Base-by-base conservation (phyloP, 2,888 invertebrate species). In the Crioceris asparagi region DNA sequence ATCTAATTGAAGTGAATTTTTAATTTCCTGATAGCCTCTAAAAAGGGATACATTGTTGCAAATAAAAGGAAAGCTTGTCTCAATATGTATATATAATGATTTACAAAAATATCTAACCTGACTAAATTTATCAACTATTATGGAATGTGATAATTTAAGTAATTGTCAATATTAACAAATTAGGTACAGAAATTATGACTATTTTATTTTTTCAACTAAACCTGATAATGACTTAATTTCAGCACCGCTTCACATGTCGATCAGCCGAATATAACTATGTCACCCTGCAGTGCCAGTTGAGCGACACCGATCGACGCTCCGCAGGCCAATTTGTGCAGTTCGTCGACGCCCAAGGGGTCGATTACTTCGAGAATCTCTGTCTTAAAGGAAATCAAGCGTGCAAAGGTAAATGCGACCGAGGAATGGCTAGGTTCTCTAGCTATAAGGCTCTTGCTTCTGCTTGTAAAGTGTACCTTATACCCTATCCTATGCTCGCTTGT, bases 251-350 rank as follows among this genome's bases (percentile, higher is more conserved):
- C 64, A 79, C 82, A 10, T 93, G 92, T 58, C 81, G 92, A 6
- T 91, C 91, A 1, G 85, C 85, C 25, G 91, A 92, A 63, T 93
- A 92, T 66, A 91, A 92, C 64, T 92, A 92, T 67, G 84, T 86
- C 43, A 88, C 87, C 41, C 79, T 92, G 63, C 82, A 91, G 55
- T 93, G 92, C 56, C 84, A 90, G 46, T 73, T 93, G 26, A 87
- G 88, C 58, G 91, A 92, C 59, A 82, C 86, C 2, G 92, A 93
- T 62, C 70, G 92, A 11, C 74, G 92, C 44, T 84, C 90, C 2
- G 86, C 85, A 2, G 84, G 84, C 2, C 86, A 85, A 57, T 85
- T 83, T 57, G 82, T 88, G n/a, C 87, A 88, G 56, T 79, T 92
- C 47, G 83, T 86, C 12, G 91, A 92, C 59, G 86, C 88, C 1